phyloP scores from a whole-genome alignment of 2,888 invertebrate species.

The Mimas tiliae region DNA sequence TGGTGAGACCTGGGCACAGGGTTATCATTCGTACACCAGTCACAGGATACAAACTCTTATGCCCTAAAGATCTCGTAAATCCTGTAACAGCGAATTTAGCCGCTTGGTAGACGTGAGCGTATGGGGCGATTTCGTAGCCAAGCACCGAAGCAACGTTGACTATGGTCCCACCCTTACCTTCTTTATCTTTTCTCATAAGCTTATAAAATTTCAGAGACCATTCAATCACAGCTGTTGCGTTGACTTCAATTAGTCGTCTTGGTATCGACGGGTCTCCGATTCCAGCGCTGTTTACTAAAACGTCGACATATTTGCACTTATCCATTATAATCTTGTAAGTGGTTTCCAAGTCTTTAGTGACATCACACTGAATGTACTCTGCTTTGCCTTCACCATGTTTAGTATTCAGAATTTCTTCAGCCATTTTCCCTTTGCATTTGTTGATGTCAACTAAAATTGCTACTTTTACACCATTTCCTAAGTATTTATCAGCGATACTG shows the following conservation, averaged over 20 bases:
- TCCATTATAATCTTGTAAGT: background rate
- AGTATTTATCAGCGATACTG: constrained; percentile 65
- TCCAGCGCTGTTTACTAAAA: constrained; percentile 19
- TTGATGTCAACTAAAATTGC: constrained; percentile 13
- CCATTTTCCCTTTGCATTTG: background rate
- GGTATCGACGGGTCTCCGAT: background rate
- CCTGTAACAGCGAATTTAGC: constrained; percentile 85
- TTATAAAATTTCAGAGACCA: constrained; percentile 42
- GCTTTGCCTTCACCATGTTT: constrained; percentile 8
- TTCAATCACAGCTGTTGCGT: constrained; percentile 10
- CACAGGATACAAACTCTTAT: constrained; percentile 67
- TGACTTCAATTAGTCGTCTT: constrained; percentile 13
- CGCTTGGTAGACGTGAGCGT: constrained; percentile 84
- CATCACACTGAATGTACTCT: constrained; percentile 15
- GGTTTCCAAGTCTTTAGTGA: constrained; percentile 11
- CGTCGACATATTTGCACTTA: background rate
- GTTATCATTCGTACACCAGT: constrained; percentile 81
- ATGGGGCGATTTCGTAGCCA: constrained; percentile 79
- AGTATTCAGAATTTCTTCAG: background rate
- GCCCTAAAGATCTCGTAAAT: constrained; percentile 77
- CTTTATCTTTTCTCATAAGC: constrained; percentile 83
- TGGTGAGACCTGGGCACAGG: constrained; percentile 64
- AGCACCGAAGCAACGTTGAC: constrained; percentile 87
- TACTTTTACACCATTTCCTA: constrained; percentile 61
- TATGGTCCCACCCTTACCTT: constrained; percentile 86